A percentile compares a stretch with the other conserved stretches of the same genome.
Conservation (phyloP, 2,113 vertebrate species). For the Microtus pennsylvanicus region DNA sequence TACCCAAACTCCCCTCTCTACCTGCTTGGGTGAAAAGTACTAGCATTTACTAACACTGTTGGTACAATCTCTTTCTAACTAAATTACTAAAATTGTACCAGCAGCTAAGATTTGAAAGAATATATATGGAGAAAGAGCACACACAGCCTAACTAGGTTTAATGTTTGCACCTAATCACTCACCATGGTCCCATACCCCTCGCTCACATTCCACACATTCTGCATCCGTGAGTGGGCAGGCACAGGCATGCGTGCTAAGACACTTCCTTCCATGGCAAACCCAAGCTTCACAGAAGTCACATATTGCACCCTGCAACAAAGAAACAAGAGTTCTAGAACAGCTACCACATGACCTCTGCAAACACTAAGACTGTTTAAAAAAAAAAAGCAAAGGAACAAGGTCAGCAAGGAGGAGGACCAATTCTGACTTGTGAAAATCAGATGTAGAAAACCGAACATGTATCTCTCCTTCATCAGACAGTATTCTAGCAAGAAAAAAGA, state of each 20-base stretch:
- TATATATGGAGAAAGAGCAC: neutral
- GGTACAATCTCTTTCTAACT: neutral
- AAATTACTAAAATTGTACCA: neutral
- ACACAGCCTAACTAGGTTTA: neutral
- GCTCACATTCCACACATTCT: conserved; percentile 97
- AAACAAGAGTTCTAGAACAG: neutral
- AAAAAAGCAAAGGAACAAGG: neutral
- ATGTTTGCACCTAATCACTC: conserved; percentile 59
- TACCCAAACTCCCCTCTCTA: fast-evolving
- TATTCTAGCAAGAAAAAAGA: neutral
- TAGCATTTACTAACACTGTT: neutral
- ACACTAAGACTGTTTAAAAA: neutral
- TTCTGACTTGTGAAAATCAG: neutral
- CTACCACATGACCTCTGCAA: neutral
- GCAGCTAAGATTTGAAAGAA: neutral
- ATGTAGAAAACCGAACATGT: neutral
- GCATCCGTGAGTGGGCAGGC: conserved; percentile 94
- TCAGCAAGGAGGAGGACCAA: neutral
- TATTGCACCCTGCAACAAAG: conserved; percentile 93
- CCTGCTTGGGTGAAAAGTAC: neutral
- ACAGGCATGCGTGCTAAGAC: conserved; percentile 95
- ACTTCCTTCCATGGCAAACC: conserved; percentile 98
- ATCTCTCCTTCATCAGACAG: neutral
- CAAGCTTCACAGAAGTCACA: conserved; percentile 99
- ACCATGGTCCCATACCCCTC: conserved; percentile 98